phyloP scores from a whole-genome alignment of 92 coral and sea anemone genomes.

The Siderastrea radians region DNA sequence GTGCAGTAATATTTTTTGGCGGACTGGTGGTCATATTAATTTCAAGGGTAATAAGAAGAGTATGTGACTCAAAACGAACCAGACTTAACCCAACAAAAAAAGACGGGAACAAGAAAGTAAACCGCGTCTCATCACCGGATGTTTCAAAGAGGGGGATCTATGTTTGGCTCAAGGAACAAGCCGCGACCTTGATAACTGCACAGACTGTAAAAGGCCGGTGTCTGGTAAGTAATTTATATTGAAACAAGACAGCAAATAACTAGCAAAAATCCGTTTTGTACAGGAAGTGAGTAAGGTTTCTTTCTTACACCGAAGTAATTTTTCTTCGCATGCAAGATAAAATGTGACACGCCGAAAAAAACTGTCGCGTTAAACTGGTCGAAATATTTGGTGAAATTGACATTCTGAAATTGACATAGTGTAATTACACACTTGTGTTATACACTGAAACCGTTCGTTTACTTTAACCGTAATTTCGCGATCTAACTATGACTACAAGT shows the following conservation, averaged over 20 bases:
- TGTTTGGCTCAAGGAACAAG: slow-evolving; percentile 85
- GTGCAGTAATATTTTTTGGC: slow-evolving; percentile 75
- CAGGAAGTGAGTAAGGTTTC: not conserved
- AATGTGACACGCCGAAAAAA: too few relatives aligned
- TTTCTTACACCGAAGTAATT: too few relatives aligned
- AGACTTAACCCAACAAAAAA: slow-evolving; percentile 67
- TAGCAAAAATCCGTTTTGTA: not conserved
- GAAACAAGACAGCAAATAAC: slow-evolving; percentile 2
- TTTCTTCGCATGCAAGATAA: too few relatives aligned
- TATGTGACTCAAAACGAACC: slow-evolving; percentile 75
- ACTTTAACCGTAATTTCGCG: too few relatives aligned
- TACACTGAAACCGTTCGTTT: too few relatives aligned
- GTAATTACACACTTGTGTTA: too few relatives aligned
- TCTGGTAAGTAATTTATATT: slow-evolving; percentile 76
- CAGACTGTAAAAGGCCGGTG: slow-evolving; percentile 95
- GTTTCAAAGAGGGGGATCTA: slow-evolving; percentile 72
- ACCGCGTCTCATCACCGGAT: slow-evolving; percentile 8
- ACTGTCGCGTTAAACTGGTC: too few relatives aligned
- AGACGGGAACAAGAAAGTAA: slow-evolving; percentile 22
- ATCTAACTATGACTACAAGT: not conserved
- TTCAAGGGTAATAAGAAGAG: slow-evolving; percentile 72
- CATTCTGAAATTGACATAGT: too few relatives aligned
- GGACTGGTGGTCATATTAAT: slow-evolving; percentile 78
- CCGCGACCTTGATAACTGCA: slow-evolving; percentile 87
- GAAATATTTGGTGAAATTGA: too few relatives aligned